Base-by-base conservation (phyloP, 2,113 vertebrate genomes). In the Brachypodius melanocephalos region DNA sequence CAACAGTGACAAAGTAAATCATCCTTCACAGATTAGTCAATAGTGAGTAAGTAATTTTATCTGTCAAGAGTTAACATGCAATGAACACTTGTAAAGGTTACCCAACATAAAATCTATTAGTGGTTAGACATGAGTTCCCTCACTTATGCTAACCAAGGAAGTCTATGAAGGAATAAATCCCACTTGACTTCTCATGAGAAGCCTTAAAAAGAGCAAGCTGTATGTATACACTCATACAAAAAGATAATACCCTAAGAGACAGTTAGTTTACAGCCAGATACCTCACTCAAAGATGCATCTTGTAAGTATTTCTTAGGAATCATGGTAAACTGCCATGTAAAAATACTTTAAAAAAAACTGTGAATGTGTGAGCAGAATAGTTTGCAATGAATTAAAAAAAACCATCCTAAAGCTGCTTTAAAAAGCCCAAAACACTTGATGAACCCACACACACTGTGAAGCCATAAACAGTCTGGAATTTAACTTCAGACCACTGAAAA, bases 31-130 rank as follows among this genome's bases (percentile, higher is more conserved):
- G 92, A 45, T 46, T 95, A 94, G 63, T 91, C 92, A 96, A 67
- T 89, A 79, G 73, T 21, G 89, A 95, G 68, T 77, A 92, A 85
- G 84, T 80, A 86, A 93, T 91, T 90, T 82, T 91, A 85, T 93
- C 93, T 93, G 90, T 92, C 91, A 96, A 88, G 94, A 95, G 67
- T 86, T 85, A 87, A 57, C 14, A 48, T 69, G 88, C 86, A 96
- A 90, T 72, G 85, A 88, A 95, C 94, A 94, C 72, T 73, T 89
- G 67, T 20, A 90, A 91, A 96, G 38, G 75, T 94, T 88, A 81
- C 73, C 73, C 88, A 67, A 85, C 72, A 85, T 32, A 86, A 95
- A 96, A 90, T 72, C 66, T 88, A 72, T 74, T 28, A 86, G 87
- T 68, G 81, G 80, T 76, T 89, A 93, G 91, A 91, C 6, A 9